Base-by-base conservation (phyloP, 2,888 invertebrate genomes). In the Apodemia zela region DNA sequence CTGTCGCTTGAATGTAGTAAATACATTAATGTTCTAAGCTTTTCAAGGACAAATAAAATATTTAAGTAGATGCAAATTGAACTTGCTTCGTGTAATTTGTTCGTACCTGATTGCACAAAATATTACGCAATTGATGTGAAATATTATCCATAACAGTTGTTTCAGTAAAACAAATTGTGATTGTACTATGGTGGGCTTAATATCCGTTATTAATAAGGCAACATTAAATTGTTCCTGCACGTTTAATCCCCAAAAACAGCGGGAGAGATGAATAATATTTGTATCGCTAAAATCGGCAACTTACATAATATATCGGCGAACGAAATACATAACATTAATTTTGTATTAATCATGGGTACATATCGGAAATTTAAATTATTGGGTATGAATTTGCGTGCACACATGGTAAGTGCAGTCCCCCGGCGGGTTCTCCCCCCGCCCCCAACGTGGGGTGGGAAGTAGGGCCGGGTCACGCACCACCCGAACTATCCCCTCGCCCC, bases 351-450 rank as follows among this genome's bases (percentile, higher is more conserved):
- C 86, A 85, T 65, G 68, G 68, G 67, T 80, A 77, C 79, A 80
- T 78, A 85, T 88, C 84, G 80, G 81, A 87, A 90, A 90, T 89
- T 91, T 90, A 89, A 89, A 90, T 89, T 88, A 90, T 90, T 85
- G 87, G 81, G 80, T 84, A 79, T 78, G 85, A 88, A 86, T 85
- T 87, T 87, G 88, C 87, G 89, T 87, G 87, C 89, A 89, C 85
- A 88, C 87, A 87, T 79, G 87, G 78, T 78, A 72, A 80, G 79
- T 86, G 86, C 85, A 81, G 66, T 71, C 74, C 73, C 76, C 77
- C 71, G 68, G 67, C 71, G 68, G 69, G 68, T 68, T 62, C 15
- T 59, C 63, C 69, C 63, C 4, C 42, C 42, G 42, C 54, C 67
- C 64, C 59, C 63, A 65, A 67, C 65, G 68, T 71, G 69, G 69